Evolutionary conservation across 1,140 invertebrate genomes (phyloP), one percentile per base, ranked within the genome.

Genomic region (Campoletis sonorensis): DNA sequence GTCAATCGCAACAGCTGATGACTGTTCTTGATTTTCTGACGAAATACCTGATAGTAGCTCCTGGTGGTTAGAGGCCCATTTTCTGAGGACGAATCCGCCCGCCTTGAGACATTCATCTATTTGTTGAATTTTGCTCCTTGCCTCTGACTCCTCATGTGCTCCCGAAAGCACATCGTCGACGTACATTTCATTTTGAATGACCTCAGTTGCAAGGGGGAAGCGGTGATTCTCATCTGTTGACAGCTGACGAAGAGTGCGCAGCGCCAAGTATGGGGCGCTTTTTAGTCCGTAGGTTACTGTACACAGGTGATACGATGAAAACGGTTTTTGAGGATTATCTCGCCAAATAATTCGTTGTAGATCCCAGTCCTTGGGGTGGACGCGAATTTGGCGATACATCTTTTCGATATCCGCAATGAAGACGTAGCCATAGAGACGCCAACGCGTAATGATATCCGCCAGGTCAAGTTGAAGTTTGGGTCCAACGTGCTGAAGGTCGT

Each of bases 211-310:
- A 26, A 72, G 21, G 15, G 84, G 86, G 68, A 82, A 88, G 5
- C 54, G 79, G 16, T 58, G 72, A 15, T 79, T 58, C 37, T 86
- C 77, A 49, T 88, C 83, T 16, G 58, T 26, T 3, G 82, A 85
- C 8, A 90, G 70, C 81, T 90, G 85, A 23, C 79, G 80, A 10
- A 90, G 73, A 3, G 67, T 83, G 18, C 87, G 82, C 5, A 87
- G 82, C 2, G 89, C 88, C 11, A 88, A 77, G 79, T 82, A 90
- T 0, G 89, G 86, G n/a, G 85, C 85, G 18, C 82, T 83, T 45
- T 82, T 80, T 10, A 86, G 83, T 13, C 90, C 89, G 84, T 90
- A 91, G 0, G 87, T 87, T 1, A 90, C 87, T 3, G 88, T 87
- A 10, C 61, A 79, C n/a, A 89, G 77, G 37, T 82, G 26, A 84